phyloP scores from a whole-genome alignment of 2,888 invertebrate genomes.

The Sturmia bella region DNA sequence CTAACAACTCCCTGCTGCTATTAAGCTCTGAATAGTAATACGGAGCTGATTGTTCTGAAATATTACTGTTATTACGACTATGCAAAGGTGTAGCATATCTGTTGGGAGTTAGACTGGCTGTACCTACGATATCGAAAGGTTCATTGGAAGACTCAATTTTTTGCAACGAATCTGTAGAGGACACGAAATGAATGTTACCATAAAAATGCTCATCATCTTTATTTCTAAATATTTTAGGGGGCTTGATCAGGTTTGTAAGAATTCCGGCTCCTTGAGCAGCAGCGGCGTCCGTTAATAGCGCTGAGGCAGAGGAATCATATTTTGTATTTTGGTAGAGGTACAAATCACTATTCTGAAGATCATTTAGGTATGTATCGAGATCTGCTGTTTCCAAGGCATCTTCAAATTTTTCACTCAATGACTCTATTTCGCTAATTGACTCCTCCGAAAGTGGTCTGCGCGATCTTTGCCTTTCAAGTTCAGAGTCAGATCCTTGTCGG shows the following conservation, averaged over 20 bases:
- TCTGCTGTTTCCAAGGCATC: slow-evolving; percentile 84
- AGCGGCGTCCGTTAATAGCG: slow-evolving; percentile 73
- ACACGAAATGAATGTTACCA: slow-evolving; percentile 81
- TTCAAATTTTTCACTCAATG: slow-evolving; percentile 83
- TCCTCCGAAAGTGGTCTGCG: slow-evolving; percentile 89
- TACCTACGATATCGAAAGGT: slow-evolving; percentile 71
- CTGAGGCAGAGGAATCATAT: slow-evolving; percentile 46
- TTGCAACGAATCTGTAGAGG: slow-evolving; percentile 80
- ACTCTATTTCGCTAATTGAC: slow-evolving; percentile 86
- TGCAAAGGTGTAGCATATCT: slow-evolving; percentile 82
- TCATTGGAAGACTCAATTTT: slow-evolving; percentile 71
- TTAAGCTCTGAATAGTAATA: slow-evolving; percentile 91
- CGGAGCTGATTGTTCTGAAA: slow-evolving; percentile 88
- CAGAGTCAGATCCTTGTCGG: slow-evolving; percentile 81
- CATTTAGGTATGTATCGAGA: slow-evolving; percentile 86
- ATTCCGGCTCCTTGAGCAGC: slow-evolving; percentile 73
- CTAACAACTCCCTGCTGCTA: slow-evolving; percentile 74
- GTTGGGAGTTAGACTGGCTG: slow-evolving; percentile 73
- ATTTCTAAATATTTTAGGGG: slow-evolving; percentile 81
- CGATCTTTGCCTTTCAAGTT: slow-evolving; percentile 85
- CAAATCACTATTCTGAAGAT: slow-evolving; percentile 84
- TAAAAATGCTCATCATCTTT: slow-evolving; percentile 80
- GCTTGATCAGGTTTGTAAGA: slow-evolving; percentile 80
- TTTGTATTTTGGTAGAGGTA: slow-evolving; percentile 77
- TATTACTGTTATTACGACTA: slow-evolving; percentile 85